Base-by-base conservation (phyloP, 2,797 vertebrate species). In the Melanotaenia parkinsoni region DNA sequence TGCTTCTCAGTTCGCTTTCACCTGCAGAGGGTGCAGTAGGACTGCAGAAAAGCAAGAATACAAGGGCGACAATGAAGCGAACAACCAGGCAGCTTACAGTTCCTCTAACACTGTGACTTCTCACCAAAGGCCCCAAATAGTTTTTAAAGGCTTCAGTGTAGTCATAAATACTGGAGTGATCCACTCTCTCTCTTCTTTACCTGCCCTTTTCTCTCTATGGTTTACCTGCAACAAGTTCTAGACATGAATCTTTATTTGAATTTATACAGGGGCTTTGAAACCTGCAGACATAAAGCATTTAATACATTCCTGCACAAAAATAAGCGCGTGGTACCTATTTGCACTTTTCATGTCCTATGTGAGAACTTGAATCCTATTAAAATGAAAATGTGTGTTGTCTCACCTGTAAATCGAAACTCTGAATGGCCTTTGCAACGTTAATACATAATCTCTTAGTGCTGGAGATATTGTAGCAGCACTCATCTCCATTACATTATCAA, bases 1-100 rank as follows among this genome's bases (percentile, higher is more conserved):
- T 16, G 5, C 45, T 18, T 6, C 43, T 6, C 22, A 14, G 47
- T 40, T 20, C 9, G 8, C 1, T 33, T 73, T 37, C 13, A 45
- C 84, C 95, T 88, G 86, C 87, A 95, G 95, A 93, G 92, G 94
- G 93, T 14, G 93, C 59, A 83, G 70, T 74, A 89, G 83, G 88
- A 91, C 90, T 76, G 75, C 86, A 87, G 33, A 67, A 26, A 62
- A 66, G 60, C 40, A 67, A 24, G 0, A 12, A 47, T 3, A 12
- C 33, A 1, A n/a, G 30, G 47, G 54, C 4, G 3, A 37, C 12
- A 3, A 7, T 30, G n/a, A 50, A 59, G 64, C 8, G 45, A 20
- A 20, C 13, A 0, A 38, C 37, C 24, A 37, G 22, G 45, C 51
- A 38, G 66, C 13, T 18, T 24, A 72, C 33, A 18, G 56, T 74